These are phyloP conservation scores for Pseudomyrmex pallidus DNA, from an alignment of 1,140 invertebrate genomes.

Conservation along the genomic window DNA sequence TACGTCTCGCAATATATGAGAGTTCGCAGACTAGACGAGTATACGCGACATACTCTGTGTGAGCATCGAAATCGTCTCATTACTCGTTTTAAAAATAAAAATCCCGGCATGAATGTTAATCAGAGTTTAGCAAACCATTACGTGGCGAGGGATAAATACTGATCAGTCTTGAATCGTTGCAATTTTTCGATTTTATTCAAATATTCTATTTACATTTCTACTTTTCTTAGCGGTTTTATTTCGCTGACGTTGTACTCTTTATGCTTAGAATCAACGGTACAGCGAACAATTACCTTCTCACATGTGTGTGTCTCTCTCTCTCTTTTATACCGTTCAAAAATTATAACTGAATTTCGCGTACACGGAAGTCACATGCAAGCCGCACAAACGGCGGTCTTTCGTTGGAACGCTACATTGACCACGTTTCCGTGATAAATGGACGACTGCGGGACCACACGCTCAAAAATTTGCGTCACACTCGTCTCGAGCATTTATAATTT, in stretches of 20 bases:
- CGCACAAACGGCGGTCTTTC: not conserved
- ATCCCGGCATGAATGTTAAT: not conserved
- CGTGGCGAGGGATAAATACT: not conserved
- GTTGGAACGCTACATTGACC: constrained; percentile 4
- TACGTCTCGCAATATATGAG: not conserved
- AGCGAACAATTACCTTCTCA: not conserved
- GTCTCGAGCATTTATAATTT: constrained; percentile 45
- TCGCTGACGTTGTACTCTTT: too few relatives aligned
- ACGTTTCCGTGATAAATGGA: constrained; percentile 20
- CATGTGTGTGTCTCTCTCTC: too few relatives aligned
- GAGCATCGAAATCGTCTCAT: constrained; percentile 23
- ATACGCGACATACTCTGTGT: too few relatives aligned
- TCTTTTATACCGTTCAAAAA: not conserved
- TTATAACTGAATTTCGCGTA: not conserved
- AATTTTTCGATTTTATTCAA: not conserved
- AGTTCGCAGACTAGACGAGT: not conserved
- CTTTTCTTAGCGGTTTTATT: too few relatives aligned
- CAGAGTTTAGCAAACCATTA: not conserved
- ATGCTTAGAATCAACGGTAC: too few relatives aligned
- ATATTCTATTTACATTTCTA: too few relatives aligned
- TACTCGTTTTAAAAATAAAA: constrained; percentile 4
- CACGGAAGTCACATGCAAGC: constrained; percentile 9
- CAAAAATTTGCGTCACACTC: constrained; percentile 51
- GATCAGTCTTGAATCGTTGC: not conserved
- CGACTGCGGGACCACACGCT: not conserved